phyloP scores from a whole-genome alignment of 2,113 vertebrate genomes.

The Pogona vitticeps region DNA sequence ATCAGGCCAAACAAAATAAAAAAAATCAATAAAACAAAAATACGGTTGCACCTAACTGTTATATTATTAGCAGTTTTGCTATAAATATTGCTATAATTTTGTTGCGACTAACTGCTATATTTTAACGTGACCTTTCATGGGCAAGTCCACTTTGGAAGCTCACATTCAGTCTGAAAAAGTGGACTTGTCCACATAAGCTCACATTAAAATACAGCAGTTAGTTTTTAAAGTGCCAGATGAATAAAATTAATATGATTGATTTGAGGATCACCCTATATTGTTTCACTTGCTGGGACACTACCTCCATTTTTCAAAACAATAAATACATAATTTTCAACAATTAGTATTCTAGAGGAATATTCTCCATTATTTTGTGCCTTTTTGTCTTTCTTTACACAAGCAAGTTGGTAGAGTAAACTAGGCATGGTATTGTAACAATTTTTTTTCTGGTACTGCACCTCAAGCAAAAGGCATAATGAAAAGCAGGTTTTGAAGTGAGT shows the following conservation, averaged over 20 bases:
- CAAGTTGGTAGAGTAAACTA: neutral
- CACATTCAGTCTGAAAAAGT: no score
- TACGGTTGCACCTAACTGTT: no score
- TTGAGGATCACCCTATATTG: neutral
- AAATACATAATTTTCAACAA: neutral
- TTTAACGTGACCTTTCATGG: no score
- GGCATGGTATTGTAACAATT: neutral
- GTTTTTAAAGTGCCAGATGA: no score
- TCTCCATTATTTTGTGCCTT: neutral
- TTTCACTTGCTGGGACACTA: neutral
- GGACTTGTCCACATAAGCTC: no score
- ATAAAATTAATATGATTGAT: neutral
- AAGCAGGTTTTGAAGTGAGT: neutral
- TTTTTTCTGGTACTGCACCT: neutral
- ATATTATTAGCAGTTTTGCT: no score
- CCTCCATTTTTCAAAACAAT: neutral
- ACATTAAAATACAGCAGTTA: no score
- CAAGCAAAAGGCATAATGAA: conserved; percentile 5
- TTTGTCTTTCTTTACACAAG: neutral
- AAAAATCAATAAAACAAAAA: no score
- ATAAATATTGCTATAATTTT: no score
- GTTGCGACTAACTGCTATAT: no score
- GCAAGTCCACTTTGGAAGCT: no score
- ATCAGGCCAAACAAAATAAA: no score
- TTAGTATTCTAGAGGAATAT: neutral